Percentiles rank a stretch among this genome's conserved stretches.
These are phyloP conservation scores for Chelonia mydas DNA, from an alignment of 2,797 vertebrate genomes.

Conservation along the genomic window DNA sequence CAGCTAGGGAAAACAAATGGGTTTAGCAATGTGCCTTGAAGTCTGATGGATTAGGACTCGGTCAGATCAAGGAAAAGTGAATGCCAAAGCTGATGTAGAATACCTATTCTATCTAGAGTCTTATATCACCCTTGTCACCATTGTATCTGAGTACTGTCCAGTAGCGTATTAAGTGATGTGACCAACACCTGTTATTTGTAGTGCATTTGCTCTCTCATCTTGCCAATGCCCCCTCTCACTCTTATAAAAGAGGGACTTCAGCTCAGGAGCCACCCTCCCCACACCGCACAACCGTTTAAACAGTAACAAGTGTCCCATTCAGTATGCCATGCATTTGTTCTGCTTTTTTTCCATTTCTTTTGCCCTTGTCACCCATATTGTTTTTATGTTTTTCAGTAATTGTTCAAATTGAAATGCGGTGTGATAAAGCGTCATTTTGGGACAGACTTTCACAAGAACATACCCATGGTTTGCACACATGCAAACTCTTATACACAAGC, in stretches of 20 bases:
- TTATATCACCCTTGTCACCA: not conserved
- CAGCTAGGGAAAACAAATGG: not conserved
- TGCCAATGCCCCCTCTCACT: not conserved
- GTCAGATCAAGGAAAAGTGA: not conserved
- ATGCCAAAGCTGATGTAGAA: not conserved
- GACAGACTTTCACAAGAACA: not conserved
- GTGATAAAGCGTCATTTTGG: not conserved
- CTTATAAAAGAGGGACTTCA: not conserved
- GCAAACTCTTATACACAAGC: not conserved
- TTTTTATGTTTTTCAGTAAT: not conserved
- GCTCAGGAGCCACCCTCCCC: not conserved
- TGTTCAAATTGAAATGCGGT: not conserved
- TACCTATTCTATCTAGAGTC: not conserved
- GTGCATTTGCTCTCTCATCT: not conserved
- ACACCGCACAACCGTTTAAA: not conserved
- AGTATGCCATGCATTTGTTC: not conserved
- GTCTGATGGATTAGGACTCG: not conserved
- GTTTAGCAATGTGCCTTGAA: not conserved
- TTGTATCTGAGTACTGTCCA: not conserved
- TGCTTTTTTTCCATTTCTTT: not conserved
- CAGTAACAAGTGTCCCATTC: not conserved
- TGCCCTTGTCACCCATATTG: not conserved
- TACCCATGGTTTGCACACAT: not conserved
- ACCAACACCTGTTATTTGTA: not conserved
- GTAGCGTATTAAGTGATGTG: not conserved